A percentile compares a stretch with the other conserved stretches of the same genome.
Conservation (phyloP, 1,140 invertebrate genomes). For the Pinna nobilis region DNA sequence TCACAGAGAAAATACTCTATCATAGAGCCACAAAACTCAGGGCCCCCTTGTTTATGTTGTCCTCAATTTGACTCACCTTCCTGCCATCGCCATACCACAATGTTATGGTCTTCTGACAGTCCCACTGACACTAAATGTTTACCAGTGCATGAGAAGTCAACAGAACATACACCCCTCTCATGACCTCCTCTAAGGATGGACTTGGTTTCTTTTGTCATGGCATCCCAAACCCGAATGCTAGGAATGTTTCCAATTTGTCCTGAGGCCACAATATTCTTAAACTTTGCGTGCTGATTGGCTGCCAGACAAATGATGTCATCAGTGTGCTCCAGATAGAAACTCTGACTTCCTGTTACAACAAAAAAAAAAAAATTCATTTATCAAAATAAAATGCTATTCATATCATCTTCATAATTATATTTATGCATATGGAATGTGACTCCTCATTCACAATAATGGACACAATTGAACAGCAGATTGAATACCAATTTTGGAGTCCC, state of each 20-base stretch:
- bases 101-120: slow-evolving; percentile 69
- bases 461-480: too few relatives aligned
- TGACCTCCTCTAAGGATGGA: slow-evolving; percentile 70
- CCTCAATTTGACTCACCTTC: slow-evolving; percentile 58
- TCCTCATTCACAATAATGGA: too few relatives aligned
- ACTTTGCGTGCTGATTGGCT: slow-evolving; percentile 73
- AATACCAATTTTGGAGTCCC: too few relatives aligned
- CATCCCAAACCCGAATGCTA: slow-evolving; percentile 73
- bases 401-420: too few relatives aligned
- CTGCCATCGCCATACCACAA: slow-evolving; percentile 75
- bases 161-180: slow-evolving; percentile 68
- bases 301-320: slow-evolving; percentile 75
- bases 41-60: not conserved
- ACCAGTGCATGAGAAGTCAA: slow-evolving; percentile 74
- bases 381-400: too few relatives aligned
- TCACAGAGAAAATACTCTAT: too few relatives aligned
- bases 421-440: too few relatives aligned
- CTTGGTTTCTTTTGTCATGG: slow-evolving; percentile 68
- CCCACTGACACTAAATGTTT: slow-evolving; percentile 72
- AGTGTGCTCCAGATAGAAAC: slow-evolving; percentile 74
- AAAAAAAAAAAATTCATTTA: not conserved
- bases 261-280: slow-evolving; percentile 71
- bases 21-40: too few relatives aligned
- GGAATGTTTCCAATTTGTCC: slow-evolving; percentile 73
- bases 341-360: slow-evolving; percentile 69